Percentiles rank a stretch among this genome's conserved stretches.
Conservation (phyloP, 1,140 invertebrate genomes). For the Dendrolimus kikuchii region DNA sequence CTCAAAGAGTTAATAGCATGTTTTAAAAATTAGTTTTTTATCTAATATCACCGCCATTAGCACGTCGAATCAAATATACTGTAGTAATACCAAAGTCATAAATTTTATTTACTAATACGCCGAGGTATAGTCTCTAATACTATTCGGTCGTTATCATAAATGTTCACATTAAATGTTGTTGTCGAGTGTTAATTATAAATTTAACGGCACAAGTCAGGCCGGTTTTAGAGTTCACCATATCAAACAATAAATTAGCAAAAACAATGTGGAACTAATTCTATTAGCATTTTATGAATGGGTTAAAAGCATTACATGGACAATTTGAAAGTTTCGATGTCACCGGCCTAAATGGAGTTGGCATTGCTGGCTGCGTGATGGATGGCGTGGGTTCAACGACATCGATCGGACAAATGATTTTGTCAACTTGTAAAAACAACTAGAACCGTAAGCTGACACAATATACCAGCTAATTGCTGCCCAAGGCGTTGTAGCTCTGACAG, state of each 20-base stretch:
- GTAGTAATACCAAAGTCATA: conserved; percentile 12
- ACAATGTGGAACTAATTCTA: conserved; percentile 46
- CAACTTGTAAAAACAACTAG: conserved; percentile 1
- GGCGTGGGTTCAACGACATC: conserved; percentile 11
- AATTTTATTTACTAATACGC: neutral
- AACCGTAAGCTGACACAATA: no score
- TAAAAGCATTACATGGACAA: conserved; percentile 35
- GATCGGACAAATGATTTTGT: conserved; percentile 5
- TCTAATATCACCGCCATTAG: conserved; percentile 40
- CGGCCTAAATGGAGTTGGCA: conserved; percentile 6
- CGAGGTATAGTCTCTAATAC: neutral
- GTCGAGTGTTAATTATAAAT: conserved; percentile 51
- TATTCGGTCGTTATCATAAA: conserved; percentile 23
- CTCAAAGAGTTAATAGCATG: no score
- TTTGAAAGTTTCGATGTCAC: conserved; percentile 41
- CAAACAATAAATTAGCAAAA: conserved; percentile 46
- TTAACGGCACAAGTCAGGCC: conserved; percentile 38
- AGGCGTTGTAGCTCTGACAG: no score
- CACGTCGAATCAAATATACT: conserved; percentile 25
- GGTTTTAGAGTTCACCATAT: conserved; percentile 26
- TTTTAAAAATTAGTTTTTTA: neutral
- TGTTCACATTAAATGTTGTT: conserved; percentile 38
- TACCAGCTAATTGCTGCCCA: no score
- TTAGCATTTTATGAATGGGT: conserved; percentile 57
- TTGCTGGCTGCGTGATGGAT: conserved; percentile 4